Base-by-base conservation (phyloP, 2,888 invertebrate genomes). In the Agrochola macilenta region DNA sequence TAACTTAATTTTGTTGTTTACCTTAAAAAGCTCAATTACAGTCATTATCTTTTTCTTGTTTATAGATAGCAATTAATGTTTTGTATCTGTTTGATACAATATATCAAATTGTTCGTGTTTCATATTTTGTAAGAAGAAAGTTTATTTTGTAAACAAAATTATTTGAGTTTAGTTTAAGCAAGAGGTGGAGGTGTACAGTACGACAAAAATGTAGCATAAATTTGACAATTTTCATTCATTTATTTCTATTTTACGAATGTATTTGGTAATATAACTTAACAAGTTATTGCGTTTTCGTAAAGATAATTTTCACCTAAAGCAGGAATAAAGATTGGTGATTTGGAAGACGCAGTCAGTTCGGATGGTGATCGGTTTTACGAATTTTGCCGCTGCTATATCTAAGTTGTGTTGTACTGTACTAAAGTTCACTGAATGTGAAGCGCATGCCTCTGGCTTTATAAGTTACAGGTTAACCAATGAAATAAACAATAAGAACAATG, bases 141-240 rank as follows among this genome's bases (percentile, higher is more conserved):
- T 54, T 66, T 81, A 60, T 66, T 74, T 46, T 60, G 60, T 81
- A 65, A 81, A 74, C 58, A 74, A 81, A 26, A 58, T 17, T 39
- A 39, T 26, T 57, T 7, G 11, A 14, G 17, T 79, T 58, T 43
- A 65, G 26, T 30, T 65, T 14, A 17, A 43, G 39, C 11, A 17
- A 52, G 5, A 14, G 14, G 46, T 46, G 5, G 4, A 46, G 46
- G 14, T 46, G 43, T 43, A 43, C 9, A 2, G 39, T 39, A 39
- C 4, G 35, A 35, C 35, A 30, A 30, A 30, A 30, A 30, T 30
- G 30, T 30, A 30, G 30, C 30, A 35, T 35, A 35, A 35, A 35
- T 35, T 35, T 35, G 35, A 35, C 1, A 35, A 35, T 35, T 35
- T 35, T 35, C 35, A 35, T 35, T 35, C 35, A 35, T 35, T 4